phyloP scores from a whole-genome alignment of 2,797 vertebrate genomes.

The Pseudochaenichthys georgianus region DNA sequence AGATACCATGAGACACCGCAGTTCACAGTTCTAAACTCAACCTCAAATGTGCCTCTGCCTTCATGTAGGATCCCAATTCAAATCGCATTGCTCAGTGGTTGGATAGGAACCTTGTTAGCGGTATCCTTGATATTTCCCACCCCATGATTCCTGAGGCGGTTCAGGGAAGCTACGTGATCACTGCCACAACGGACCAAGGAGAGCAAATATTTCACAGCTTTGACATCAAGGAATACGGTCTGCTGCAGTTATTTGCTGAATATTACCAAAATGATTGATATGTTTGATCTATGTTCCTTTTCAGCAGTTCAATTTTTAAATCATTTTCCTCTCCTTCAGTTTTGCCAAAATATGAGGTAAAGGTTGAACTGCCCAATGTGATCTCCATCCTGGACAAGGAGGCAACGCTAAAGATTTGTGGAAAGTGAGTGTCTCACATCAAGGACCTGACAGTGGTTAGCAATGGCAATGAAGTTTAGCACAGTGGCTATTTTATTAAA shows the following conservation, averaged over 20 bases:
- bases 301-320: background rate
- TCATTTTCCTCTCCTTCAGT: constrained; percentile 58
- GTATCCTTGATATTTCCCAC: constrained; percentile 87
- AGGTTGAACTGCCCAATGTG: constrained; percentile 72
- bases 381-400: constrained; percentile 78
- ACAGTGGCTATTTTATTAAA: background rate
- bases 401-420: constrained; percentile 81
- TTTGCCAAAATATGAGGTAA: constrained; percentile 87
- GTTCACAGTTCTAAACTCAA: background rate
- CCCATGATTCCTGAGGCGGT: constrained; percentile 79
- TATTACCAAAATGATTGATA: background rate
- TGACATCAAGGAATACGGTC: constrained; percentile 84
- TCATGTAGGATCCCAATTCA: constrained; percentile 85
- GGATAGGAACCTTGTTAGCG: constrained; percentile 66
- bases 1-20: too few relatives aligned
- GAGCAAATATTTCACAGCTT: constrained; percentile 68
- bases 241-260: constrained; percentile 11
- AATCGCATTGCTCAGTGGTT: constrained; percentile 90
- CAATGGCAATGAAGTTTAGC: background rate
- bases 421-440: constrained; percentile 81
- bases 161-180: constrained; percentile 83
- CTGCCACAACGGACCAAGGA: constrained; percentile 47
- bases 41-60: background rate
- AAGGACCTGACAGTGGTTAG: background rate
- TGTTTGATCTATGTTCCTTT: background rate